Evolutionary conservation across 2,797 vertebrate species (phyloP), one percentile per base, ranked within the genome.

Genomic region (Dallia pectoralis): DNA sequence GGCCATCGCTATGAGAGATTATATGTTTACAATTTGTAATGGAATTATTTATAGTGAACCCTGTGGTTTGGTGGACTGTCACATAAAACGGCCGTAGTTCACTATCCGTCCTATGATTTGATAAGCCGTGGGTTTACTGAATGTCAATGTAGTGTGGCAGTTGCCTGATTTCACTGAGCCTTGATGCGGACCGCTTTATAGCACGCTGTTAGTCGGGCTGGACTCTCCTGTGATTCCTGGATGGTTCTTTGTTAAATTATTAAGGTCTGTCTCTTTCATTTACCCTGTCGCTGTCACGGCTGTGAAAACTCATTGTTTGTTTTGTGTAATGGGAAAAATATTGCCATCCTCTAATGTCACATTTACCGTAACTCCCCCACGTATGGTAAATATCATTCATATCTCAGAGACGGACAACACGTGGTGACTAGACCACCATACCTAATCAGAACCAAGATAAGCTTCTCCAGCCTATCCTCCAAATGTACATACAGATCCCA

Each of bases 21-120:
- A 63, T 70, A 72, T 75, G 69, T 76, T 77, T 81, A 74, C 73
- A 81, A 74, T 81, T 81, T 77, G 72, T 81, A 69, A 68, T 2
- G 36, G 40, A 70, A 72, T 74, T 62, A 30, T 81, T 80, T 75
- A 79, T 64, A 68, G 76, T 71, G 65, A 63, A 79, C 67, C 71
- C 77, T 56, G 77, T 76, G 79, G 73, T 66, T 76, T 74, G 72
- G 73, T 75, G 68, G 72, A 9, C 4, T 9, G 32, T 61, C 70
- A 47, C 66, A 75, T 69, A 79, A 71, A 75, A 79, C 7, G 62
- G 63, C 33, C 67, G 68, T 33, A 65, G 68, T 75, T 77, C 53
- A 33, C 68, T 77, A 77, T 59, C 70, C 65, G 69, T 64, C 44
- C 69, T 47, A 44, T 63, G 44, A 68, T 67, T 74, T 76, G 71